These are phyloP conservation scores for Strigamia maritima DNA, from an alignment of 2,888 invertebrate species.

Conservation along the genomic window DNA sequence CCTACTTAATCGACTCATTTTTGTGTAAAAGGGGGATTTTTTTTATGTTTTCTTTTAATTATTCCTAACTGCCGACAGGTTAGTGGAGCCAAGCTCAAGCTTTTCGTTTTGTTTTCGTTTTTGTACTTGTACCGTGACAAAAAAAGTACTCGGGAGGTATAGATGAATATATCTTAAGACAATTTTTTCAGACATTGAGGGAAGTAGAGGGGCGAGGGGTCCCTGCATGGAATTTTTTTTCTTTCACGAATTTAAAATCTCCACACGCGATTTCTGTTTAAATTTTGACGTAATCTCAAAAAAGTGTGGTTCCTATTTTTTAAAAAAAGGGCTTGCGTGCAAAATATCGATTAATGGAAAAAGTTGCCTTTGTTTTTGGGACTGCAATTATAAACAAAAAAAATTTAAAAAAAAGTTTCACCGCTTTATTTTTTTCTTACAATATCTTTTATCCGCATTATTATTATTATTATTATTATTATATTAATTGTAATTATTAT, in stretches of 20 bases:
- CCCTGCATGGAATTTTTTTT: constrained; percentile 16
- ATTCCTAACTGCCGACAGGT: background rate
- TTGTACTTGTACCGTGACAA: constrained; percentile 33
- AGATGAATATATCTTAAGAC: background rate
- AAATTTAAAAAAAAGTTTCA: no score
- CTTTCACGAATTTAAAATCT: background rate
- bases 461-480: no score
- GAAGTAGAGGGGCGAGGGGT: background rate
- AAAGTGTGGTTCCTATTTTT: background rate
- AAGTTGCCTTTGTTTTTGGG: no score
- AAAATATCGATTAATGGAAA: no score
- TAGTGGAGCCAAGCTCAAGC: constrained; percentile 10
- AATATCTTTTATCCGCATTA: no score
- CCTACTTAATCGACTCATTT: background rate
- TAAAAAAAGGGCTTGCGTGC: background rate
- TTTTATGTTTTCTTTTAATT: background rate
- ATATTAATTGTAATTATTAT: constrained; percentile 5
- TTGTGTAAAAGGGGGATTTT: background rate
- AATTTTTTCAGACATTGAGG: background rate
- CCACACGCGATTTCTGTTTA: no score
- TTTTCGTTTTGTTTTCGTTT: background rate
- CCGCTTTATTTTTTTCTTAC: no score
- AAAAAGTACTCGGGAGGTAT: constrained; percentile 18
- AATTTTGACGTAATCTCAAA: background rate
- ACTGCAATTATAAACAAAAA: no score